phyloP scores from a whole-genome alignment of 1,140 invertebrate genomes.

The Drosophila arizonae region DNA sequence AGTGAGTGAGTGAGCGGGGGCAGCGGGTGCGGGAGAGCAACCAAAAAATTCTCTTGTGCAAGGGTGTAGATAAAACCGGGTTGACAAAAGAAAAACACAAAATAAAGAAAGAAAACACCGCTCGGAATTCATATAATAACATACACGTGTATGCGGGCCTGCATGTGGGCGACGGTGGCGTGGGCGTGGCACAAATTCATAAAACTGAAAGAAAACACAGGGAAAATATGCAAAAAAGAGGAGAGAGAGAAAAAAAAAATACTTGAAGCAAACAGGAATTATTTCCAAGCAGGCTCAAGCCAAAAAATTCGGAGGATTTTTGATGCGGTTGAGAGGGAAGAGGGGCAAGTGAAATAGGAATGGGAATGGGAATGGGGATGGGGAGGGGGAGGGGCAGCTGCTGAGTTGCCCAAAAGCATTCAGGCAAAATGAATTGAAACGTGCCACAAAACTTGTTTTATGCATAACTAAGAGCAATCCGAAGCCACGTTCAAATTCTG shows the following conservation, averaged over 20 bases:
- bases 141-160: conserved; percentile 16
- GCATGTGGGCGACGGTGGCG: not conserved
- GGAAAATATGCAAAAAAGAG: conserved; percentile 41
- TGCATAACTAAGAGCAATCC: conserved; percentile 28
- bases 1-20: not conserved
- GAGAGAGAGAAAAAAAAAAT: conserved; percentile 41
- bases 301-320: conserved; percentile 15
- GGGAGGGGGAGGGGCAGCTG: not conserved
- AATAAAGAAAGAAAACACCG: conserved; percentile 15
- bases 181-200: conserved; percentile 34
- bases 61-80: conserved; percentile 40
- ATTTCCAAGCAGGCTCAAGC: conserved; percentile 36
- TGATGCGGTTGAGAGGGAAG: too few relatives aligned
- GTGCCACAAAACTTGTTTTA: conserved; percentile 48
- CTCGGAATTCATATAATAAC: conserved; percentile 41
- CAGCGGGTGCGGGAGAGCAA: not conserved
- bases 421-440: conserved; percentile 48
- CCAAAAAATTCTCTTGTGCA: conserved; percentile 44
- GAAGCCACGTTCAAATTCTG: not conserved
- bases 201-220: conserved; percentile 44
- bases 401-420: conserved; percentile 2
- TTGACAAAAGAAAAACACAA: conserved; percentile 39
- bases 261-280: conserved; percentile 32
- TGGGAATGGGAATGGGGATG: not conserved
- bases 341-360: not conserved